These are phyloP conservation scores for Epistrophe eligans DNA, from an alignment of 2,888 invertebrate species.

Conservation along the genomic window DNA sequence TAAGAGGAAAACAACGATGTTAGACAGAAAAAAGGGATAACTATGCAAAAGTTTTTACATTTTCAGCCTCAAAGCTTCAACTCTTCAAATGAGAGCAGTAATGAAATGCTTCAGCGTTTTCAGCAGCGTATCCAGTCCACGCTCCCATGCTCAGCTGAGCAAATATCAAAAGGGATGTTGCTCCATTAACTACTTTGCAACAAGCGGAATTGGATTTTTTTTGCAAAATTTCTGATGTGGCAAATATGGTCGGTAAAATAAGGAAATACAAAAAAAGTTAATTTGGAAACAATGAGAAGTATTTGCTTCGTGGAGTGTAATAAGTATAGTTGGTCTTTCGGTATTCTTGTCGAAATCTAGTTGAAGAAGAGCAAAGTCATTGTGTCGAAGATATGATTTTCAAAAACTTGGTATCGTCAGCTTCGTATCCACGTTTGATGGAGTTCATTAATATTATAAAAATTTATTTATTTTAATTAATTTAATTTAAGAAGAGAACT, in stretches of 20 bases:
- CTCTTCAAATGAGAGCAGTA: slow-evolving; percentile 56
- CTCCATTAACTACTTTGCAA: slow-evolving; percentile 58
- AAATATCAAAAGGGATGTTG: slow-evolving; percentile 67
- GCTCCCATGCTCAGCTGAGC: slow-evolving; percentile 38
- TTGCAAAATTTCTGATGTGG: not conserved
- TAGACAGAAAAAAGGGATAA: slow-evolving; percentile 49
- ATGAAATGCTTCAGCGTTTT: slow-evolving; percentile 42
- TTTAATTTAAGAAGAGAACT: no score
- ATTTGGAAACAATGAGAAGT: slow-evolving; percentile 58
- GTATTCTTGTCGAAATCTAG: no score
- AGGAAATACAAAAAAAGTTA: slow-evolving; percentile 26
- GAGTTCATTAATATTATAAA: no score
- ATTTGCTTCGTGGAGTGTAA: slow-evolving; percentile 19
- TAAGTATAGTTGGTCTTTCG: not conserved
- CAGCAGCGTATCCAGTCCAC: not conserved
- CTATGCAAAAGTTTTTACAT: slow-evolving; percentile 64
- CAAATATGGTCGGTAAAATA: slow-evolving; percentile 31
- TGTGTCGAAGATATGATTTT: no score
- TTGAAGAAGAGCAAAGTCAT: no score
- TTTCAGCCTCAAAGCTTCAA: slow-evolving; percentile 67
- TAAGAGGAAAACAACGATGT: slow-evolving; percentile 15
- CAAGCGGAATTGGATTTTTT: slow-evolving; percentile 23
- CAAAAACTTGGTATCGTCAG: no score
- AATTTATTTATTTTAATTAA: no score
- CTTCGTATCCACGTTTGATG: no score